Base-by-base conservation (phyloP, 2,797 vertebrate species). In the Saxicola maurus region DNA sequence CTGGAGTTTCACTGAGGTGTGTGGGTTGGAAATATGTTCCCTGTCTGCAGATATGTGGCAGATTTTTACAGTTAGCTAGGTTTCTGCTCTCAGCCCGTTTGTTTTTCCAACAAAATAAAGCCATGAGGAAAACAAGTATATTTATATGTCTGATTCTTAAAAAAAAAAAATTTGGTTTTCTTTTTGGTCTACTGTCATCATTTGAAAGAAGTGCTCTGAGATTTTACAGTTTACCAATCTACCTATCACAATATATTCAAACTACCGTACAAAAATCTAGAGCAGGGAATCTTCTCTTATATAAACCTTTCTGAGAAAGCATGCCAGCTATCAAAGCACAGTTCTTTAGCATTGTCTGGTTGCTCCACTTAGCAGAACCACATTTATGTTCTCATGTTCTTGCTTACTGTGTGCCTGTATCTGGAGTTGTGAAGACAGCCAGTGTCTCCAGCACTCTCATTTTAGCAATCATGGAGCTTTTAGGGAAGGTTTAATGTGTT, bases 51-150 rank as follows among this genome's bases (percentile, higher is more conserved):
- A 69, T 67, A 35, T 2, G 6, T 67, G 30, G 71, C 56, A 91
- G 49, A 67, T 82, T 65, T 88, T 90, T 84, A 40, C 48, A 64
- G 40, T 73, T 84, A 68, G 20, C 18, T 42, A 52, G n/a, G n/a
- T 76, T 88, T 86, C 21, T 61, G 18, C 24, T 85, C 30, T 84
- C 31, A 59, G 23, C 21, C 51, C 11, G 27, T 88, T 91, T 88
- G 43, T 82, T 78, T 59, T 74, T 42, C 65, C 28, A 33, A 74
- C 28, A 61, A 51, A 64, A 45, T 13, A 65, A 71, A 80, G 17
- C 19, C 19, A 37, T 24, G 69, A 74, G n/a, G 25, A 89, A 87
- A 59, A 79, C 27, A n/a, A 89, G 40, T 40, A 38, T 7, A 15
- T 60, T 53, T 82, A 27, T 56, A 17, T 62, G 49, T 66, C 1